Conservation (phyloP, 2,797 vertebrate species). For the Peromyscus attwateri region DNA sequence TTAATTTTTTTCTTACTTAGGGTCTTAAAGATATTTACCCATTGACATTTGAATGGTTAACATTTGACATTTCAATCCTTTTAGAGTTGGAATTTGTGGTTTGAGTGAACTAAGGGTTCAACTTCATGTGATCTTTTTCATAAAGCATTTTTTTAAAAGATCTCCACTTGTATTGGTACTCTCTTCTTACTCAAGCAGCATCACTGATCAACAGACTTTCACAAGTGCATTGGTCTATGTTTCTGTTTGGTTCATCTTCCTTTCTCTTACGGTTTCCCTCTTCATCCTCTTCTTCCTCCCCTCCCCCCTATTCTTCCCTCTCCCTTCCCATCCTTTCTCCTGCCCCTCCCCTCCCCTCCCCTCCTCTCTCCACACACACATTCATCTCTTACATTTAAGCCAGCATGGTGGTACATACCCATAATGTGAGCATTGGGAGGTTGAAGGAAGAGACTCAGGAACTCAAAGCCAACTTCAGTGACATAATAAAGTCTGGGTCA, state of each 20-base stretch:
- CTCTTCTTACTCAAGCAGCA: not conserved
- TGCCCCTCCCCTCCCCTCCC: not conserved
- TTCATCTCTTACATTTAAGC: not conserved
- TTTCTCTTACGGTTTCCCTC: too few species aligned
- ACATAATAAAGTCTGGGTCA: not conserved
- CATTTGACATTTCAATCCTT: not conserved
- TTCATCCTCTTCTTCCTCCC: too few species aligned
- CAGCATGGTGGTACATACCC: not conserved
- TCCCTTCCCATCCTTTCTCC: too few species aligned
- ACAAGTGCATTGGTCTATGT: not conserved
- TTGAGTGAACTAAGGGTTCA: constrained; percentile 2
- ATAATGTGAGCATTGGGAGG: not conserved
- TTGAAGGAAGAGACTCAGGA: not conserved
- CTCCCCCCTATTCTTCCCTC: not conserved
- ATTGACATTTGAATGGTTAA: constrained; percentile 3
- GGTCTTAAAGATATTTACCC: not conserved
- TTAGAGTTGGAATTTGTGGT: constrained; percentile 31
- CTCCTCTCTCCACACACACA: not conserved
- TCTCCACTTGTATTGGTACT: not conserved
- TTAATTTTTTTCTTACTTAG: not conserved
- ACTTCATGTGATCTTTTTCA: not conserved
- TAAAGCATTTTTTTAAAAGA: not conserved
- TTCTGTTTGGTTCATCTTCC: not conserved
- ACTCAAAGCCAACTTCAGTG: not conserved
- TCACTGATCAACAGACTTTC: not conserved